These are phyloP conservation scores for Podilymbus podiceps DNA, from an alignment of 2,113 vertebrate genomes.

Conservation along the genomic window DNA sequence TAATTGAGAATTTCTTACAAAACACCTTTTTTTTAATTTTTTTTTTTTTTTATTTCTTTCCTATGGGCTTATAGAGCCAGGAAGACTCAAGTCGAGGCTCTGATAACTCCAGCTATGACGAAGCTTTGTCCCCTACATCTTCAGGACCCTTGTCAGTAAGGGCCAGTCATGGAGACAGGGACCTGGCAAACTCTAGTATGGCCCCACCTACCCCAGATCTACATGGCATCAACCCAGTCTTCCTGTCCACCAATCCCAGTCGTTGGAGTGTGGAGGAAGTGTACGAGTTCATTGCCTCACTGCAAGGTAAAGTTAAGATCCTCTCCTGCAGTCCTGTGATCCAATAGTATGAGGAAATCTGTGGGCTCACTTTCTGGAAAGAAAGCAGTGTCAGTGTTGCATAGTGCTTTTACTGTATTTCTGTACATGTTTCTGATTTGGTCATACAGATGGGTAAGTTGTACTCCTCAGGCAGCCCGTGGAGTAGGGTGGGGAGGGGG, in stretches of 20 bases:
- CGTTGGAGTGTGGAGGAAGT: conserved; percentile 97
- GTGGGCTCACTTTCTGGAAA: not conserved
- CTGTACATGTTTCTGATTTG: not conserved
- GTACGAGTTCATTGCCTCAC: conserved; percentile 92
- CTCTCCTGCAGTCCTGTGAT: not conserved
- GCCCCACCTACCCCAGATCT: conserved; percentile 80
- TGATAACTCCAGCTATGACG: conserved; percentile 92
- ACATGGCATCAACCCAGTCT: conserved; percentile 85
- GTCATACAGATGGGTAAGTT: not conserved
- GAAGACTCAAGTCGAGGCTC: conserved; percentile 93
- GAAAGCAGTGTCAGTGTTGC: not conserved
- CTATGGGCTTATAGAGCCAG: conserved; percentile 75
- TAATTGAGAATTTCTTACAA: not conserved
- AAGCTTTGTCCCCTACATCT: conserved; percentile 88
- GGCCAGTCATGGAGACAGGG: conserved; percentile 80
- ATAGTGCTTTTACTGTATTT: not conserved
- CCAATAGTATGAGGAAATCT: not conserved
- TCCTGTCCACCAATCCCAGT: conserved; percentile 88
- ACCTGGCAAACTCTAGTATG: conserved; percentile 74
- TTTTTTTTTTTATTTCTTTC: not conserved
- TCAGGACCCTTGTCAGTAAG: conserved; percentile 87
- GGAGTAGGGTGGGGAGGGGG: not conserved
- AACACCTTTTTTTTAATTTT: not conserved
- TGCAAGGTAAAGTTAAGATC: conserved; percentile 83
- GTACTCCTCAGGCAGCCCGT: not conserved